Evolutionary conservation across 2,888 invertebrate genomes (phyloP), one percentile per base, ranked within the genome.

Genomic region (Prenolepis imparis): DNA sequence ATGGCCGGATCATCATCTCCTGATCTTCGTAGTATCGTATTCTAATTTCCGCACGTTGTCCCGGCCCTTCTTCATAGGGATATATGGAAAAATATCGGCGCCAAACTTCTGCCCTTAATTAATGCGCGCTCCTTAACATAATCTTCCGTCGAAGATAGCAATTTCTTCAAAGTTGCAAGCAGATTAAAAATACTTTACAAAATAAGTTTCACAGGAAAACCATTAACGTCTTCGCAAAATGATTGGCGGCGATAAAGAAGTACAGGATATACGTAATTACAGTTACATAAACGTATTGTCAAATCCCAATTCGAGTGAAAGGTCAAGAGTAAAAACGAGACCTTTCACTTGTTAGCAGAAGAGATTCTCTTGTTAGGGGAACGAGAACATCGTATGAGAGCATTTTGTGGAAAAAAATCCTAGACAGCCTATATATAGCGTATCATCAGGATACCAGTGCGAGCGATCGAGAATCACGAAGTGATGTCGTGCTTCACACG

Each of bases 1-100:
- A 75, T 80, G 36, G 28, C 48, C 59, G 61, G 77, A 82, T 88
- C 73, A 86, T 89, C 83, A 88, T 90, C 84, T 72, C 80, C 28
- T 84, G 83, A 86, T 77, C 32, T 61, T 59, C 78, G 59, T 72
- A 59, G 72, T 48, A 72, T 80, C 72, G 78, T 80, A 80, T 80
- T 80, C 59, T 72, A 80, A 80, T 80, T 80, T 57, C 78, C 59
- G 59, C 59, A 24, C 59, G 61, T 80, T 59, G 44, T 48, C 15
- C 36, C 21, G 32, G 18, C 15, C 12, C 55, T 24, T 41, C 55
- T 24, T 41, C 18, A n/a, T 11, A 8, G 24, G n/a, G n/a, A 63
- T 59, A 78, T 28, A 9, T 44, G 24, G 21, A 80, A 80, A 48
- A 59, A 59, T 72, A 59, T n/a, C 24, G 78, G 24, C 36, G 78